Conservation (phyloP, 2,888 invertebrate species). For the Bembecia ichneumoniformis region DNA sequence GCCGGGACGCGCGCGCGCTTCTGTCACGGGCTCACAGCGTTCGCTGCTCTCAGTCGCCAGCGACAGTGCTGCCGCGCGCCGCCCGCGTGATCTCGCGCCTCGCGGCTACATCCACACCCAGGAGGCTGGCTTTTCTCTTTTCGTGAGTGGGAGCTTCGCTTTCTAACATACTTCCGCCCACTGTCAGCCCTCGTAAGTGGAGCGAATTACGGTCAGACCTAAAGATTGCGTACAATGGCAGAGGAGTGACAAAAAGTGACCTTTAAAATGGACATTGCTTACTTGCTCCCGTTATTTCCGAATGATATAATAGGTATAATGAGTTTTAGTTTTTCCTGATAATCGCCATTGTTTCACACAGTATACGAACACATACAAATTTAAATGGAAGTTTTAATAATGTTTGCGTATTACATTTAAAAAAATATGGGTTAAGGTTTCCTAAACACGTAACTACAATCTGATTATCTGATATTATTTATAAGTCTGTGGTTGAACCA, state of each 20-base stretch:
- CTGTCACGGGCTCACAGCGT: constrained; percentile 54
- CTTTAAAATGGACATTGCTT: no score
- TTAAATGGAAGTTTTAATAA: no score
- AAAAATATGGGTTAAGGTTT: no score
- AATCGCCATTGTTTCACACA: no score
- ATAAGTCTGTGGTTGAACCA: no score
- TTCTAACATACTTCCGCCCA: constrained; percentile 54
- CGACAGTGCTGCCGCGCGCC: constrained; percentile 62
- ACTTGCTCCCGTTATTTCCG: no score
- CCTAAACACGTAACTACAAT: no score
- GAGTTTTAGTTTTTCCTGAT: no score
- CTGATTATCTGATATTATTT: no score
- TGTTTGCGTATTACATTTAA: no score
- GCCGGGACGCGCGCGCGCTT: constrained; percentile 33
- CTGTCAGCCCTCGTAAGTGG: constrained; percentile 18
- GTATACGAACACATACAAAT: no score
- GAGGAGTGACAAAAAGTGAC: not conserved
- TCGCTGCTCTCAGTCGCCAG: constrained; percentile 68
- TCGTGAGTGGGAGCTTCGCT: constrained; percentile 72
- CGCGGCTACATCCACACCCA: constrained; percentile 50
- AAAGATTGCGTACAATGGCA: not conserved
- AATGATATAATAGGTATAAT: no score
- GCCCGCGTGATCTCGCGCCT: constrained; percentile 51
- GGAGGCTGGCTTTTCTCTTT: constrained; percentile 65
- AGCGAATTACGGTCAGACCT: not conserved